Conservation (phyloP, 1,140 invertebrate species). For the Semibalanus balanoides region DNA sequence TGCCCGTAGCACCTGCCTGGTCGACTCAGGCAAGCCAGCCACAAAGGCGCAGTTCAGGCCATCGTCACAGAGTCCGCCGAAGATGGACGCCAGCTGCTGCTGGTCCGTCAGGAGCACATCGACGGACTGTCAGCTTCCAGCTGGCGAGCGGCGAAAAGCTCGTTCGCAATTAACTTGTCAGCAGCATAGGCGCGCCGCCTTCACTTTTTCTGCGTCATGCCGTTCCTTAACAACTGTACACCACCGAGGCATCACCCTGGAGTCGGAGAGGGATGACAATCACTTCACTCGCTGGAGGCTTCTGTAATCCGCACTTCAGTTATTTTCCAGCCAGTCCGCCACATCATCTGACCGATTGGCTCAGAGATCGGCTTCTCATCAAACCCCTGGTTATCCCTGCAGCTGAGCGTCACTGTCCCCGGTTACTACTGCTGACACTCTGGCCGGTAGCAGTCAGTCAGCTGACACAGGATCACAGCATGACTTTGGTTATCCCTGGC, state of each 20-base stretch:
- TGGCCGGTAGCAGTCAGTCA: too few species aligned
- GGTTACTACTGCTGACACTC: too few species aligned
- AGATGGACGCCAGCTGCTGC: not conserved
- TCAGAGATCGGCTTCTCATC: not conserved
- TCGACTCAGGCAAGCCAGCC: conserved; percentile 1
- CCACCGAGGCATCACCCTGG: not conserved
- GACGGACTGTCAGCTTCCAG: not conserved
- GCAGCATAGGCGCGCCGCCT: conserved; percentile 8
- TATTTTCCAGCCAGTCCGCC: not conserved
- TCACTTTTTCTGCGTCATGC: not conserved
- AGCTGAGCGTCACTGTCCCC: too few species aligned
- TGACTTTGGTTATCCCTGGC: too few species aligned
- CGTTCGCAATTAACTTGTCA: conserved; percentile 2
- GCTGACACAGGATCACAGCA: too few species aligned
- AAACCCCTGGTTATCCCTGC: not conserved
- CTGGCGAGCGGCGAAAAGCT: conserved; percentile 2
- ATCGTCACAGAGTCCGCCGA: conserved; percentile 6
- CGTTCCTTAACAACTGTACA: conserved; percentile 8
- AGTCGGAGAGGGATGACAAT: conserved; percentile 10
- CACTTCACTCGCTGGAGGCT: not conserved
- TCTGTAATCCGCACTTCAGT: not conserved
- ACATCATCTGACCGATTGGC: not conserved
- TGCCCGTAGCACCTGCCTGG: not conserved
- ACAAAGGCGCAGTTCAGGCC: conserved; percentile 8
- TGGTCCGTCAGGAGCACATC: conserved; percentile 6